A percentile compares a stretch with the other conserved stretches of the same genome.
Conservation (phyloP, 2,797 vertebrate genomes). For the Champsocephalus gunnari region DNA sequence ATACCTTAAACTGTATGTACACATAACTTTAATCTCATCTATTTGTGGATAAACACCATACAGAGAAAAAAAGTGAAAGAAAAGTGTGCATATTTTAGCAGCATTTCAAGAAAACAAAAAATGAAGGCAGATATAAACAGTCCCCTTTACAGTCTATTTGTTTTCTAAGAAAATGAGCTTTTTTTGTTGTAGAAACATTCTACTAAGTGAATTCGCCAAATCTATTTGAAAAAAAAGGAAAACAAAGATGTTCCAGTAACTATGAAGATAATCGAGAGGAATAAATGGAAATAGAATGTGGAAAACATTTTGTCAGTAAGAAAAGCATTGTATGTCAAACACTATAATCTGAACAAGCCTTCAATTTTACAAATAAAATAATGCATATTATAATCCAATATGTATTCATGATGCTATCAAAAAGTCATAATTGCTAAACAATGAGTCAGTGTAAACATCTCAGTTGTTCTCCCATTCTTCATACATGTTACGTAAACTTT, state of each 20-base stretch:
- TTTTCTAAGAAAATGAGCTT: background rate
- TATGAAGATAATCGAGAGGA: conserved; percentile 10
- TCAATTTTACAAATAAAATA: conserved; percentile 15
- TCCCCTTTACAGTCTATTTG: conserved; percentile 18
- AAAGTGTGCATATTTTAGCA: too few species aligned
- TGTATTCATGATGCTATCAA: conserved; percentile 26
- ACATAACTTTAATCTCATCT: conserved; percentile 21
- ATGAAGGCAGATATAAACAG: conserved; percentile 1
- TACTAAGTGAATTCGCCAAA: conserved; percentile 11
- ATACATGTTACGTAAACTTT: conserved; percentile 31
- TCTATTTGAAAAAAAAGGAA: conserved; percentile 27
- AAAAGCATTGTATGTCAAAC: conserved; percentile 4
- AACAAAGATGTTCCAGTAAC: conserved; percentile 30
- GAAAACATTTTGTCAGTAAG: background rate
- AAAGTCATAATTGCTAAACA: conserved; percentile 7
- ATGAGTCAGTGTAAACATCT: too few species aligned
- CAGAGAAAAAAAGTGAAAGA: conserved; percentile 15
- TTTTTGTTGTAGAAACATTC: conserved; percentile 12
- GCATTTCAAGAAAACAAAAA: conserved; percentile 4
- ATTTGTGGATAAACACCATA: conserved; percentile 28
- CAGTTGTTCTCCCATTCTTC: too few species aligned
- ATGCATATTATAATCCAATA: conserved; percentile 19
- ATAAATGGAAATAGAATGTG: conserved; percentile 8
- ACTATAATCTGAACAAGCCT: background rate
- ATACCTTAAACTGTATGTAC: conserved; percentile 30